Conservation (phyloP, 1,140 invertebrate species). For the Pseudomyrmex gracilis region DNA sequence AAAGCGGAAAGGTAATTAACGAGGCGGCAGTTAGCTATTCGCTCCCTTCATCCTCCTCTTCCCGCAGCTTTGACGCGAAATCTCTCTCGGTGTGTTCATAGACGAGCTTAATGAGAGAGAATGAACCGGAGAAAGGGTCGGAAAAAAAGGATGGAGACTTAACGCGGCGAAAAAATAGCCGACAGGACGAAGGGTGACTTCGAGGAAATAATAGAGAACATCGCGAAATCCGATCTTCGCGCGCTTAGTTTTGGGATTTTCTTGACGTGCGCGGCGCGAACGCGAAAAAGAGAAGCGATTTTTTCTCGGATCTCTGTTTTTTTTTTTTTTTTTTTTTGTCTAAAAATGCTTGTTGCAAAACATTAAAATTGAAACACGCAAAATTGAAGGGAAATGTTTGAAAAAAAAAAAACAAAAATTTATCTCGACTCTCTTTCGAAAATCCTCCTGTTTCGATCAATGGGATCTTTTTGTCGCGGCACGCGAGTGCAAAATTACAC, state of each 20-base stretch:
- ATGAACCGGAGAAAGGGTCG: not conserved
- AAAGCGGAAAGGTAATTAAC: slow-evolving; percentile 62
- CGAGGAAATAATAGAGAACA: slow-evolving; percentile 21
- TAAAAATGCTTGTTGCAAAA: slow-evolving; percentile 12
- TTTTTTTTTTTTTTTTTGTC: no score
- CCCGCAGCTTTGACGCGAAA: slow-evolving; percentile 39
- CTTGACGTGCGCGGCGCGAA: not conserved
- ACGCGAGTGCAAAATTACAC: slow-evolving; percentile 30
- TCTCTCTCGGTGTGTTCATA: slow-evolving; percentile 55
- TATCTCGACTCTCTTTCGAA: no score
- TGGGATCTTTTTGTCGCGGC: not conserved
- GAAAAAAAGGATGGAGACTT: not conserved
- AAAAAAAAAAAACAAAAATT: slow-evolving; percentile 13
- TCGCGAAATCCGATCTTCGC: slow-evolving; percentile 17
- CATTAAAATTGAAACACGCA: not conserved
- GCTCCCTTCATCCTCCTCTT: not conserved
- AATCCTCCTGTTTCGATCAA: not conserved
- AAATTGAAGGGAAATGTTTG: slow-evolving; percentile 9
- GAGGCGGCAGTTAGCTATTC: slow-evolving; percentile 51
- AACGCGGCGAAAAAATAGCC: not conserved
- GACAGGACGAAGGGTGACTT: not conserved
- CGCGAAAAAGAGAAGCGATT: not conserved
- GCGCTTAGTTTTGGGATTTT: slow-evolving; percentile 22
- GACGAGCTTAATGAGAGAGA: slow-evolving; percentile 49
- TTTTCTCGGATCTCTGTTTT: not conserved